Evolutionary conservation across 2,888 invertebrate species (phyloP), one percentile per base, ranked within the genome.

Genomic region (Isoperla grammatica): DNA sequence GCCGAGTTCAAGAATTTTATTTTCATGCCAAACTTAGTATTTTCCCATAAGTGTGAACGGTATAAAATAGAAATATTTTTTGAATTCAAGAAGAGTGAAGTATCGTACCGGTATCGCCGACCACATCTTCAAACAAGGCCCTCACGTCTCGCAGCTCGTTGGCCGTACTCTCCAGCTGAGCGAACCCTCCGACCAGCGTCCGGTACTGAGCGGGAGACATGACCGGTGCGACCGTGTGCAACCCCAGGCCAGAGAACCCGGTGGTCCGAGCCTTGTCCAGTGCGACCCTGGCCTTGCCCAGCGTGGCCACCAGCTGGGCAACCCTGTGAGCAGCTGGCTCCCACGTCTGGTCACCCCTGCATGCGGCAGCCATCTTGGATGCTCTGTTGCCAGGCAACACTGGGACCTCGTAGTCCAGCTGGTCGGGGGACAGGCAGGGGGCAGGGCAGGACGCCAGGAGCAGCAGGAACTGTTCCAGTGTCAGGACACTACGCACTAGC

Each of bases 361-460:
- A 39, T n/a, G 53, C 37, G 17, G 4, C 20, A 2, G 12, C 39
- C 12, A 53, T 53, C 19, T 11, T 9, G 15, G 53, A 2, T 5
- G 12, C 39, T 3, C 22, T 3, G 4, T 22, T 3, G 17, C 12
- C 3, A 12, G 12, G n/a, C 13, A 50, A 35, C 13, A 35, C 13
- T n/a, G 53, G 53, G 2, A 35, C 53, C 17, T 37, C 17, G 39
- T 37, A 53, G 4, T 39, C 39, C 19, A 53, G 39, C 37, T 57
- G 37, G 17, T 20, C 35, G 4, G 12, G 15, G 5, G 12, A 23
- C 1, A 22, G 12, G 2, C 56, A 22, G 22, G 53, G 6, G 5
- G 57, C 35, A 5, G 73, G 73, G 64, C 73, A 72, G 54, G 71
- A 68, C 42, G 69, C 62, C 4, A 72, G 64, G 20, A 71, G 58